A percentile compares a stretch with the other conserved stretches of the same genome.
Conservation (phyloP, 2,888 invertebrate species). For the Rutpela maculata region DNA sequence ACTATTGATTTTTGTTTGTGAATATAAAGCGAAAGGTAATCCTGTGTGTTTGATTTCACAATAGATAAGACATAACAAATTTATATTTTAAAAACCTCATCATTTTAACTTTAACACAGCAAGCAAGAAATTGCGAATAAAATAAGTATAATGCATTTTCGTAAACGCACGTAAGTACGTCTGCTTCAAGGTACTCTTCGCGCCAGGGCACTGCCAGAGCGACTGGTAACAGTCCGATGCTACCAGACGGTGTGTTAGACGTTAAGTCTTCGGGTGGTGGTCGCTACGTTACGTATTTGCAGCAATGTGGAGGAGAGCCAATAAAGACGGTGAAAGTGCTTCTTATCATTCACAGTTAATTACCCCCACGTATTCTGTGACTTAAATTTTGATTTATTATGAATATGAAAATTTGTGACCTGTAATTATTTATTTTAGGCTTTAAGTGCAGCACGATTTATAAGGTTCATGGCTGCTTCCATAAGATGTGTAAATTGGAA, state of each 20-base stretch:
- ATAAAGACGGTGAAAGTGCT: conserved; percentile 60
- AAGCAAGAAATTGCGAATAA: no score
- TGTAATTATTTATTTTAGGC: conserved; percentile 16
- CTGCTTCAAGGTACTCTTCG: not conserved
- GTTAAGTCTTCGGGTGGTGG: conserved; percentile 33
- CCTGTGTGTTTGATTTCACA: no score
- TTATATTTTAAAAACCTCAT: no score
- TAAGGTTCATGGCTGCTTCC: not conserved
- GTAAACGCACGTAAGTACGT: not conserved
- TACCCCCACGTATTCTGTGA: not conserved
- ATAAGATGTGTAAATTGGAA: not conserved
- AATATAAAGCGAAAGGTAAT: no score
- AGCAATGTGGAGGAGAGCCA: conserved; percentile 56
- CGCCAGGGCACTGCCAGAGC: not conserved
- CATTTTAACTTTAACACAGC: no score
- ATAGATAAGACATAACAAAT: no score
- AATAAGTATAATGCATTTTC: not conserved
- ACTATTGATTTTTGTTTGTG: no score
- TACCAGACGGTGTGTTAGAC: not conserved
- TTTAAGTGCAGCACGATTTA: not conserved
- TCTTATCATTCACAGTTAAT: conserved; percentile 6
- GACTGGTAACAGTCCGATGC: not conserved
- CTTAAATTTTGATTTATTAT: conserved; percentile 1
- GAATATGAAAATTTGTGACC: not conserved
- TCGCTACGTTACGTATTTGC: conserved; percentile 41